Conservation (phyloP, 2,888 invertebrate species). For the Drosophila antonietae region DNA sequence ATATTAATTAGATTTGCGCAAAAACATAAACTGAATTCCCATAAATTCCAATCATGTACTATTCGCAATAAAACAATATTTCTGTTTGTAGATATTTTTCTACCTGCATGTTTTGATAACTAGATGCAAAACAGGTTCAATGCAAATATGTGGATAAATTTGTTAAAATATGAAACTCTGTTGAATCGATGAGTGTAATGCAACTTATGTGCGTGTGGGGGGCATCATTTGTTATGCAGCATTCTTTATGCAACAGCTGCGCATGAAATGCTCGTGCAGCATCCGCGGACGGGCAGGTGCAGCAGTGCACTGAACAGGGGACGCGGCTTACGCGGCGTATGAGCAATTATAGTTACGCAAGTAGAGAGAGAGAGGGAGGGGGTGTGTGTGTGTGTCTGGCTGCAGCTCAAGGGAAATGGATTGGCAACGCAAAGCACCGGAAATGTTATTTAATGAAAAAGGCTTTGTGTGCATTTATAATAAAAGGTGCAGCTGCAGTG, state of each 20-base stretch:
- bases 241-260: conserved; percentile 51
- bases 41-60: not conserved
- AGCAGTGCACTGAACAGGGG: not conserved
- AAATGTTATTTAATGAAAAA: conserved; percentile 67
- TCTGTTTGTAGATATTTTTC: not conserved
- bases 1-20: not conserved
- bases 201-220: not conserved
- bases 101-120: not conserved
- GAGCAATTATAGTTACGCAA: conserved; percentile 68
- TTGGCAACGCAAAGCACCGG: conserved; percentile 45
- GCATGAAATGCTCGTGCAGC: conserved; percentile 44
- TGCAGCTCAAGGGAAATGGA: conserved; percentile 37
- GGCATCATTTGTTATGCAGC: conserved; percentile 9
- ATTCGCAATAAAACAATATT: not conserved
- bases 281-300: conserved; percentile 38
- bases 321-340: conserved; percentile 56
- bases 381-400: not conserved
- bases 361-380: conserved; percentile 13
- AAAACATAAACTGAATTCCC: not conserved
- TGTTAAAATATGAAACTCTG: not conserved
- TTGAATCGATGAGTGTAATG: not conserved
- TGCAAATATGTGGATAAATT: not conserved
- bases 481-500: conserved; percentile 8
- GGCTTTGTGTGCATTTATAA: conserved; percentile 35
- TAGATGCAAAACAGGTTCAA: not conserved